Conservation (phyloP, 1,140 invertebrate species). For the Amphibalanus amphitrite region DNA sequence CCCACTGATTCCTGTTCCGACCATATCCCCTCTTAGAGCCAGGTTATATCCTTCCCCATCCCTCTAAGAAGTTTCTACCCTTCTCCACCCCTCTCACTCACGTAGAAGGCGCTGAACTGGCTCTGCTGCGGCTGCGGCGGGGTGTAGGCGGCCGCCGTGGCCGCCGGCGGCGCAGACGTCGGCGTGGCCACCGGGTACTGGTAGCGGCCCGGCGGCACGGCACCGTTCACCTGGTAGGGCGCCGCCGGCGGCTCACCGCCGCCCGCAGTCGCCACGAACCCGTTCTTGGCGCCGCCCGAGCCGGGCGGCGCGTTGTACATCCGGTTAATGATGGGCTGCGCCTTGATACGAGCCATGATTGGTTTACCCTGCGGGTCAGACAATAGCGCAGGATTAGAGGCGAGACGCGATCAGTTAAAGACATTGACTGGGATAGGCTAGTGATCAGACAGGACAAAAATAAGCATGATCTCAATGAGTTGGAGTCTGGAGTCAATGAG, state of each 20-base stretch:
- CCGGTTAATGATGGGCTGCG: constrained; percentile 48
- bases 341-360: constrained; percentile 78
- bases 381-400: constrained; percentile 6
- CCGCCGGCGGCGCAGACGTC: constrained; percentile 21
- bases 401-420: constrained; percentile 4
- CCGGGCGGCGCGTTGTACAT: constrained; percentile 12
- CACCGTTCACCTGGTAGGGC: constrained; percentile 27
- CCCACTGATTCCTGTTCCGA: too few relatives aligned
- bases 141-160: constrained; percentile 13
- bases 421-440: too few relatives aligned
- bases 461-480: too few relatives aligned
- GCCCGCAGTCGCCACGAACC: constrained; percentile 21
- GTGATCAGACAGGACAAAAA: too few relatives aligned
- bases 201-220: constrained; percentile 14
- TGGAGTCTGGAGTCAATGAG: too few relatives aligned
- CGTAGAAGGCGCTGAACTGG: neutral
- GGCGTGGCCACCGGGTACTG: constrained; percentile 12
- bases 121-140: neutral
- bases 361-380: constrained; percentile 48
- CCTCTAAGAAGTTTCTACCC: too few relatives aligned
- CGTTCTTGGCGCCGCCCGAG: constrained; percentile 14
- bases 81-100: too few relatives aligned
- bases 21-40: too few relatives aligned
- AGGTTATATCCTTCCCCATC: too few relatives aligned
- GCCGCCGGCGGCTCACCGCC: constrained; percentile 47